phyloP scores from a whole-genome alignment of 1,140 invertebrate species.

The Venustaconcha ellipsiformis region DNA sequence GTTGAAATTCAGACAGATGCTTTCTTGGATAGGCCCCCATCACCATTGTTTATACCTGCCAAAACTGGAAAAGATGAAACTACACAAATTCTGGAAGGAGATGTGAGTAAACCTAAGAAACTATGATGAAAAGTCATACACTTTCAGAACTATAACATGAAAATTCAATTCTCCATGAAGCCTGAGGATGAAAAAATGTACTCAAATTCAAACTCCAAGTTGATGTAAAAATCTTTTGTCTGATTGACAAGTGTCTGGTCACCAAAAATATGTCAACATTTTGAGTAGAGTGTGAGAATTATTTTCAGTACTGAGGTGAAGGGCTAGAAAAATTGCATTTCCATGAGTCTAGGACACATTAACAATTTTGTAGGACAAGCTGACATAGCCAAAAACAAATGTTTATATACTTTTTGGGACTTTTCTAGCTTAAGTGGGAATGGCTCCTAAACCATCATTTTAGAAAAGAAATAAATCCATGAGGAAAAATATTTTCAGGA shows the following conservation, averaged over 20 bases:
- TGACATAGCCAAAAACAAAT: no score
- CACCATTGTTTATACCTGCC: conserved; percentile 80
- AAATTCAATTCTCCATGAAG: background rate
- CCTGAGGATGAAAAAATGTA: background rate
- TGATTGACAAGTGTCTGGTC: background rate
- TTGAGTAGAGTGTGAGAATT: background rate
- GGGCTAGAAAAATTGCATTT: no score
- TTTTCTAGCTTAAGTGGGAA: no score
- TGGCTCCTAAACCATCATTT: no score
- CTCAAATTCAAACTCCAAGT: background rate
- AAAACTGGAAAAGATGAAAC: conserved; percentile 83
- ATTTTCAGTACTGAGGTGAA: no score
- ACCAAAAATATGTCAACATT: background rate
- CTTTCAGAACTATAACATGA: background rate
- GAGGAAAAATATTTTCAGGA: no score
- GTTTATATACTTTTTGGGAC: no score
- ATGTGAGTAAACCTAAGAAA: conserved; percentile 74
- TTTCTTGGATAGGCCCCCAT: conserved; percentile 81
- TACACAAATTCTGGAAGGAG: conserved; percentile 89
- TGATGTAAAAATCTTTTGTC: background rate
- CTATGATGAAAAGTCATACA: background rate
- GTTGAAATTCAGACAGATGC: conserved; percentile 88
- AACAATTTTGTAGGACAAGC: no score
- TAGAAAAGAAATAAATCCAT: no score
- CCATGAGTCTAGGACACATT: no score